These are phyloP conservation scores for Fukomys damarensis DNA, from an alignment of 2,113 vertebrate species.

Conservation along the genomic window DNA sequence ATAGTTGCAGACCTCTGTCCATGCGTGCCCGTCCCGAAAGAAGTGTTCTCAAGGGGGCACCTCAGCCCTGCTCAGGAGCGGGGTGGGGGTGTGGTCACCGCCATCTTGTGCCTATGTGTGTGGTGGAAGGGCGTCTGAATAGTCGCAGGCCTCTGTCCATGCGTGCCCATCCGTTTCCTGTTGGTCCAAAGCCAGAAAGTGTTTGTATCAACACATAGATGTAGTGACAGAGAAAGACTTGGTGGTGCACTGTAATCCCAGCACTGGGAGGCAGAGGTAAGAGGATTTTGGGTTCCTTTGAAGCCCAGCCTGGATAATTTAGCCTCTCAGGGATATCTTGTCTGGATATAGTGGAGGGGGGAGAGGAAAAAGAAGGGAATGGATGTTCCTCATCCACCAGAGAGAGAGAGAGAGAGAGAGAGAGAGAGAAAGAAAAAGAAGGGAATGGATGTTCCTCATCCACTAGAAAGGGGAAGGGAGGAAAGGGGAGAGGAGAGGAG, in stretches of 20 bases:
- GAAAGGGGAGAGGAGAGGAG: no score
- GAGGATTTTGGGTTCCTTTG: neutral
- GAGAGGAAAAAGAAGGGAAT: neutral
- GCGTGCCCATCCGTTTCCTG: neutral
- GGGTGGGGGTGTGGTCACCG: no score
- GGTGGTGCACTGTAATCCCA: neutral
- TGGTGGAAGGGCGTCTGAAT: no score
- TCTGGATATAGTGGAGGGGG: no score
- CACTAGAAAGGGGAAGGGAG: no score
- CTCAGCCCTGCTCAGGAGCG: no score
- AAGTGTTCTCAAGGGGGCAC: neutral
- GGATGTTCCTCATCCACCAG: neutral
- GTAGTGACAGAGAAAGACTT: neutral
- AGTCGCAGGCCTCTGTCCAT: neutral
- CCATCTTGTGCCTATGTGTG: no score
- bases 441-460: neutral
- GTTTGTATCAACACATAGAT: neutral
- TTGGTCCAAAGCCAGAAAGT: neutral
- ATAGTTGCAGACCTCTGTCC: neutral
- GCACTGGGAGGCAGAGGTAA: neutral
- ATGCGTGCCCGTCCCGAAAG: neutral
- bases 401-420: neutral
- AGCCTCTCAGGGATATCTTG: neutral
- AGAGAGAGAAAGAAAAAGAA: no score
- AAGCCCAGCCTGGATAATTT: neutral